phyloP scores from a whole-genome alignment of 2,888 invertebrate species.

The Caenorhabditis plicata region DNA sequence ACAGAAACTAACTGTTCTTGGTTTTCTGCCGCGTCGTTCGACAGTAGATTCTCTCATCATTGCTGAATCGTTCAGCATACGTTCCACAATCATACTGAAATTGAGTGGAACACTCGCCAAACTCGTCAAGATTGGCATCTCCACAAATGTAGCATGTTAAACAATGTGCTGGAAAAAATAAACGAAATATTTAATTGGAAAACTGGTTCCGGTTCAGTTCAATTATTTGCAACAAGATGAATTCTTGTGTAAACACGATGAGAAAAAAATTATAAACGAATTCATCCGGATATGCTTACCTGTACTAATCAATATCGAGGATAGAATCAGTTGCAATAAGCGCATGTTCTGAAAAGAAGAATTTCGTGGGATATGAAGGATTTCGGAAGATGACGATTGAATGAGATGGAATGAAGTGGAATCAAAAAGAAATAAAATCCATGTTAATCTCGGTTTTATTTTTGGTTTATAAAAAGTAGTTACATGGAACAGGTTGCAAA shows the following conservation, averaged over 20 bases:
- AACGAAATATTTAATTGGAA: neutral
- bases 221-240: neutral
- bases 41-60: slow-evolving; percentile 50
- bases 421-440: no score
- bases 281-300: no score
- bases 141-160: slow-evolving; percentile 56
- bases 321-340: no score
- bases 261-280: neutral
- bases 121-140: slow-evolving; percentile 48
- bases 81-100: slow-evolving; percentile 52
- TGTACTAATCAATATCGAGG: no score
- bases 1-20: slow-evolving; percentile 41
- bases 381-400: no score
- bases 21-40: slow-evolving; percentile 51
- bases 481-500: no score
- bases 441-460: no score
- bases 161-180: slow-evolving; percentile 15
- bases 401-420: no score
- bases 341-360: no score
- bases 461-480: no score
- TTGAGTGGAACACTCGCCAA: slow-evolving; percentile 54
- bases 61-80: slow-evolving; percentile 36
- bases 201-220: no score
- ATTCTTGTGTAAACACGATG: neutral
- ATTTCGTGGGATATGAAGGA: no score